Percentiles rank a stretch among this genome's conserved stretches.
Conservation (phyloP, 1,140 invertebrate species). For the Polyergus mexicanus region DNA sequence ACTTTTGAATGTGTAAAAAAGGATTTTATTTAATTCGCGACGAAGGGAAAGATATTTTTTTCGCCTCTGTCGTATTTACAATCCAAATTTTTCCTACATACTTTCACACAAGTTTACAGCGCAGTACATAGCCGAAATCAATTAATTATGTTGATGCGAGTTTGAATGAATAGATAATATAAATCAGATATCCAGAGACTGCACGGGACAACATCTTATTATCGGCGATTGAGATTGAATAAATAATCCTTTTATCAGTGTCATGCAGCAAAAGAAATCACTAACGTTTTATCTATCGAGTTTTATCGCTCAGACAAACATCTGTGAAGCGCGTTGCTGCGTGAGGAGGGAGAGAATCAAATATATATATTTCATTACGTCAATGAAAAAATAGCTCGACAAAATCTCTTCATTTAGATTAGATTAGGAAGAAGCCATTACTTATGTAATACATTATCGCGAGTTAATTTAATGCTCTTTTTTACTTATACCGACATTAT, state of each 20-base stretch:
- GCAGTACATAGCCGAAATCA: background rate
- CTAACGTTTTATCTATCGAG: constrained; percentile 30
- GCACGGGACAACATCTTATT: constrained; percentile 5
- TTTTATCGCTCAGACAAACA: constrained; percentile 20
- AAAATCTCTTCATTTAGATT: constrained; percentile 23
- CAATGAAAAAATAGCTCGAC: constrained; percentile 14
- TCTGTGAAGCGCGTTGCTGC: background rate
- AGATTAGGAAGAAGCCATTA: constrained; percentile 7
- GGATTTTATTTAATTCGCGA: too few relatives aligned
- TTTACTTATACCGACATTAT: background rate
- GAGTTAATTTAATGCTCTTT: constrained; percentile 5
- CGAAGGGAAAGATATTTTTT: too few relatives aligned
- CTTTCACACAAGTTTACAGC: background rate
- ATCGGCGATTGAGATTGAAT: constrained; percentile 23
- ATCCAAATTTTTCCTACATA: too few relatives aligned
- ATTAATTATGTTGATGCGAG: background rate
- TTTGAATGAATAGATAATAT: background rate
- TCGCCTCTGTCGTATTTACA: too few relatives aligned
- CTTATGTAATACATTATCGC: constrained; percentile 20
- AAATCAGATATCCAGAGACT: constrained; percentile 6
- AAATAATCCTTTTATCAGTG: constrained; percentile 52
- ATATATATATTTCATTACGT: background rate
- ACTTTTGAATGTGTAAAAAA: background rate
- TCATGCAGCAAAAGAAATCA: constrained; percentile 28
- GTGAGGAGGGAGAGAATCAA: background rate